Base-by-base conservation (phyloP, 2,113 vertebrate genomes). In the Grammatotria lemairii region DNA sequence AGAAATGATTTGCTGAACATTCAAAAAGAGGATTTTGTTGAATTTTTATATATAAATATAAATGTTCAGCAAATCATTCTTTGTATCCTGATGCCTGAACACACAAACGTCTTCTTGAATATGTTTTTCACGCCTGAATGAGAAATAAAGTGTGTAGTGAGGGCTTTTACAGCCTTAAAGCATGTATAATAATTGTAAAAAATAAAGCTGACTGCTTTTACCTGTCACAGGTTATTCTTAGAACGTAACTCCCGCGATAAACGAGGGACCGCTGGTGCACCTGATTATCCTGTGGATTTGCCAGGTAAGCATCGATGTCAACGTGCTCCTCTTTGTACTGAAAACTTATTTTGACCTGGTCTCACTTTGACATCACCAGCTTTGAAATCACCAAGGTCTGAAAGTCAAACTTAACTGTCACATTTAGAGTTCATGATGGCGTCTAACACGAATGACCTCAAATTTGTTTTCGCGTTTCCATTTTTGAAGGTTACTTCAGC, bases 401-500 rank as follows among this genome's bases (percentile, higher is more conserved):
- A 31, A 31, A 31, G 28, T 31, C 28, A 31, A 31, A 6, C 28
- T 31, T 31, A 9, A 51, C 10, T 31, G 28, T 31, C 28, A 31
- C 28, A 31, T 49, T 9, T 49, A 49, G 47, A 33, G 75, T 53
- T 65, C 21, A 21, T 53, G 49, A 75, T 47, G 33, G 81, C 35
- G 68, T 80, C 68, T 35, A 7, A 51, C 10, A 57, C 49, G 38
- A 17, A 54, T 28, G 81, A 49, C 38, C 83, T 81, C 13, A 35
- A 65, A 85, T 40, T 83, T 47, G 47, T 78, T 87, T 38, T 82
- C 54, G 88, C 81, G 10, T 53, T 53, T 53, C n/a, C 90, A 86
- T 90, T 83, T 65, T 81, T 19, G 53, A 82, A 91, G 84, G 86
- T 85, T 80, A 79, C 86, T 55, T 55, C 53, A 26, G 53, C 21